These are phyloP conservation scores for Onychostruthus taczanowskii DNA, from an alignment of 2,113 vertebrate genomes.

Conservation along the genomic window DNA sequence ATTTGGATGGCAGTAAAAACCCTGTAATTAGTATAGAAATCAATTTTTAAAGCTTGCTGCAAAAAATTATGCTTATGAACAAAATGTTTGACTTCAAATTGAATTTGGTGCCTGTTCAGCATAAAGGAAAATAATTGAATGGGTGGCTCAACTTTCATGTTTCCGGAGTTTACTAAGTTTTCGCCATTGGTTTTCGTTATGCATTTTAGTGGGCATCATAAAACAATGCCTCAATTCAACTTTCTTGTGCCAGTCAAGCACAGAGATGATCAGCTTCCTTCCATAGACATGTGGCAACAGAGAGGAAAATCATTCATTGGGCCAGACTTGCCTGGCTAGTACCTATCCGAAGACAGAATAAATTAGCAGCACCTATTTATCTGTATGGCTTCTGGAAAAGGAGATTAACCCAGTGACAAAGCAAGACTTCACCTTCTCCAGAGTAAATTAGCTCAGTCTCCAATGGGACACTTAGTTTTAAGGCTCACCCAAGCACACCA, in stretches of 20 bases:
- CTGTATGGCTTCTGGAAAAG: background rate
- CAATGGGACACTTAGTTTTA: background rate
- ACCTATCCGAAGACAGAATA: background rate
- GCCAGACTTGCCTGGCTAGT: background rate
- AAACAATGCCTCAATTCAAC: background rate
- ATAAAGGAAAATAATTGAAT: background rate
- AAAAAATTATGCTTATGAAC: background rate
- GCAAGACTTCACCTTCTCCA: background rate
- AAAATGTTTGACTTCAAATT: background rate
- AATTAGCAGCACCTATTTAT: background rate
- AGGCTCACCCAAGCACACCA: background rate
- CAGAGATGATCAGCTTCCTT: background rate
- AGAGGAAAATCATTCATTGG: background rate
- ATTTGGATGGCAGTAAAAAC: background rate
- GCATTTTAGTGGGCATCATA: background rate
- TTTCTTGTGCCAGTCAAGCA: background rate
- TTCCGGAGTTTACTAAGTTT: background rate
- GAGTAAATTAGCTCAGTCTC: background rate
- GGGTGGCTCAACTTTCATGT: background rate
- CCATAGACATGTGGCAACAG: accelerated
- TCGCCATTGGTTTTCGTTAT: background rate
- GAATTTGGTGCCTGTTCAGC: background rate
- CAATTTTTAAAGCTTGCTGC: conserved; percentile 31
- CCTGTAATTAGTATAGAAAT: conserved; percentile 4
- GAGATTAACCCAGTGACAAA: background rate